phyloP scores from a whole-genome alignment of 2,113 vertebrate species.

The Cinclus cinclus region DNA sequence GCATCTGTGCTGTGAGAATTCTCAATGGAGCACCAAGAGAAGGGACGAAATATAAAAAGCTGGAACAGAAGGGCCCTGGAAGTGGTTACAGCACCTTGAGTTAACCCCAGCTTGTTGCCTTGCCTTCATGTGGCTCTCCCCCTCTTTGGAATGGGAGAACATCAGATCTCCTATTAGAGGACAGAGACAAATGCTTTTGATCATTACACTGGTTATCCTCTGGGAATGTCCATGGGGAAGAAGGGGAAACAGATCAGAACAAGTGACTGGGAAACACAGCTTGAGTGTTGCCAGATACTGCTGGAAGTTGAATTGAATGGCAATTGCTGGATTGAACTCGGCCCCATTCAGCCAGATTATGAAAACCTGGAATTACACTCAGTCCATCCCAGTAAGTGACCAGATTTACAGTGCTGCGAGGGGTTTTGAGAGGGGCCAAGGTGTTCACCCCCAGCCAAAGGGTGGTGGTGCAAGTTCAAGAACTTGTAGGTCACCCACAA shows the following conservation, averaged over 20 bases:
- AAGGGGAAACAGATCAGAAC: not conserved
- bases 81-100: not conserved
- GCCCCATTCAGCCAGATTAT: not conserved
- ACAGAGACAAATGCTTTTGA: not conserved
- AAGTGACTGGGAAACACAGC: not conserved
- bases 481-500: not conserved
- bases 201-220: not conserved
- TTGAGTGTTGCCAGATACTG: not conserved
- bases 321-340: not conserved
- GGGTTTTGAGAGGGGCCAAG: fast-evolving
- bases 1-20: not conserved
- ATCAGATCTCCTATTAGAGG: not conserved
- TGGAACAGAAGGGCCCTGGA: not conserved
- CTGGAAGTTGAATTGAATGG: not conserved
- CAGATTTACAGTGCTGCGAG: fast-evolving
- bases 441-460: not conserved
- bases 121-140: not conserved
- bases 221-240: not conserved
- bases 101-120: not conserved
- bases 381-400: not conserved
- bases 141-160: not conserved
- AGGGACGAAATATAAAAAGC: not conserved
- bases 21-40: not conserved
- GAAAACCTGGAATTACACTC: not conserved
- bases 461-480: not conserved